Base-by-base conservation (phyloP, 2,797 vertebrate species). In the Liparis tanakae region DNA sequence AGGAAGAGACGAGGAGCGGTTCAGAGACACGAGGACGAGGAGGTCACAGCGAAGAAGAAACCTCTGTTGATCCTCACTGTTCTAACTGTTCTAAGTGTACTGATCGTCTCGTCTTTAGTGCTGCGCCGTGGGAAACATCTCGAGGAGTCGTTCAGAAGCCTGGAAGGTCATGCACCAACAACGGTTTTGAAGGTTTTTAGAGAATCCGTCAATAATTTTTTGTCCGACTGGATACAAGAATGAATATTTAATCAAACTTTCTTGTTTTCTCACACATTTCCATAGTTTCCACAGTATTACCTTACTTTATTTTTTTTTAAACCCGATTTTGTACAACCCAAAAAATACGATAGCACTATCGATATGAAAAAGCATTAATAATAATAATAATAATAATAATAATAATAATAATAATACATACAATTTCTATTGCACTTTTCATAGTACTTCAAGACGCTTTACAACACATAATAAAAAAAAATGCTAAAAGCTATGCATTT, bases 1-100 rank as follows among this genome's bases (percentile, higher is more conserved):
- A 70, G 14, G 5, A 8, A 70, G 33, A 5, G 59, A 74, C 55
- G 72, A n/a, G 14, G 14, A 68, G 36, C 18, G 6, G 30, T 75
- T 80, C 70, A 46, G 30, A 53, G 36, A 62, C 18, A 50, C 9
- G 56, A 17, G 6, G 37, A 65, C 3, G 34, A 41, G 6, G 75
- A 46, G 7, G 46, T 39, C 36, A 54, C 57, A 63, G 13, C 43
- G 14, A 46, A 67, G 48, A 56, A 41, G 10, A 30, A 36, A 25
- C 17, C 4, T 48, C 17, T 30, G 14, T 56, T 43, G 33, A 74
- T 67, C 41, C 22, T 37, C 22, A 46, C 60, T 13, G n/a, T 10
- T 60, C 15, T 44, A 20, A 51, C 50, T 36, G 53, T 10, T 60
- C 15, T 44, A 20, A 51, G 43, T 36, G 53, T 17, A 59, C 12